These are phyloP conservation scores for Dynastes tityus DNA, from an alignment of 2,888 invertebrate species.

Conservation along the genomic window DNA sequence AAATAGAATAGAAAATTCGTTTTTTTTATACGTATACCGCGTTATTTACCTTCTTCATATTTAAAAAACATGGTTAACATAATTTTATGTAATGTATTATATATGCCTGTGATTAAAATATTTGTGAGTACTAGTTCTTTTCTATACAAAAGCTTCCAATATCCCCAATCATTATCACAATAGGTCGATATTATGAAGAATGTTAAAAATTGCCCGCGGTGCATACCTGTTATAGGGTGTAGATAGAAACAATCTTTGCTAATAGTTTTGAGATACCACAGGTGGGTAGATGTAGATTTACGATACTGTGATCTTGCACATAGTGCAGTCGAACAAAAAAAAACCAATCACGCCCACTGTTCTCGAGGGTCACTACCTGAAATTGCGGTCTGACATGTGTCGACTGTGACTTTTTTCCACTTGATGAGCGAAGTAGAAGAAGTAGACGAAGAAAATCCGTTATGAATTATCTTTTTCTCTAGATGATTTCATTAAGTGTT, in stretches of 20 bases:
- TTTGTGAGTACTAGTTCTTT: no score
- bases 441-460: conserved; percentile 46
- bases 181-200: background rate
- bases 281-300: conserved; percentile 58
- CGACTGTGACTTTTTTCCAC: conserved; percentile 44
- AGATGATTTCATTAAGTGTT: conserved; percentile 53
- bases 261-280: conserved; percentile 56
- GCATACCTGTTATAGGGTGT: conserved; percentile 19
- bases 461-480: conserved; percentile 51
- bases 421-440: conserved; percentile 39
- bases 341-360: conserved; percentile 53
- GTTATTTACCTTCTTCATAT: no score
- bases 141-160: no score
- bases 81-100: no score
- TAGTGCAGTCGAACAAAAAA: conserved; percentile 47
- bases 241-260: conserved; percentile 47
- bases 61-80: no score
- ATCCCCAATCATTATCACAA: background rate
- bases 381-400: conserved; percentile 56
- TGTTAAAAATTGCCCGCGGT: conserved; percentile 11
- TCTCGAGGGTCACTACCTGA: conserved; percentile 55
- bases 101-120: no score
- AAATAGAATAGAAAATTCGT: no score
- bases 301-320: conserved; percentile 52
- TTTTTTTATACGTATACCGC: no score